Evolutionary conservation across 2,113 vertebrate genomes (phyloP).

Genomic region (Psephotus haematonotus): DNA sequence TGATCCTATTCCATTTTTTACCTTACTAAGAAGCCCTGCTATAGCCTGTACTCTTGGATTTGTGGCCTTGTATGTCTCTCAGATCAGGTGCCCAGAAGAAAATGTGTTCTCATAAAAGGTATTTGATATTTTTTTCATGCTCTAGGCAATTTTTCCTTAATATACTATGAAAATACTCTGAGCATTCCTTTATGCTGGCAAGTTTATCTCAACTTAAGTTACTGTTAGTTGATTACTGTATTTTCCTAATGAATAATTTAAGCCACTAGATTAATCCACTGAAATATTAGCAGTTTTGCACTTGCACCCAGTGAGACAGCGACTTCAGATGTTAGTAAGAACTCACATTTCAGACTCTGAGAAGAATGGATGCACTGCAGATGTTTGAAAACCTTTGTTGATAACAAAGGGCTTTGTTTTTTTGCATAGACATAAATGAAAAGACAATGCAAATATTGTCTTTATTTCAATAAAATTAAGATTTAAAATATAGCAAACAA

Average conservation of each 20-base stretch:
- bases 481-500: neutral
- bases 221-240: neutral
- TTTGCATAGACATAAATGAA: neutral
- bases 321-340: neutral
- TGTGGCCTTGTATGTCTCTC: neutral
- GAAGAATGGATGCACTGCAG: neutral
- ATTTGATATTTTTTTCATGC: neutral
- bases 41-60: neutral
- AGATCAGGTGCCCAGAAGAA: neutral
- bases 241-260: conserved; percentile 1
- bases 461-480: neutral
- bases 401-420: neutral
- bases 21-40: neutral
- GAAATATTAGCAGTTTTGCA: neutral
- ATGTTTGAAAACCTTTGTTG: neutral
- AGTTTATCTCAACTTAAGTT: neutral
- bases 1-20: neutral
- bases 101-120: neutral
- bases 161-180: neutral
- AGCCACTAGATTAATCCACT: neutral
- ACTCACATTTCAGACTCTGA: neutral
- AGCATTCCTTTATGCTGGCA: neutral
- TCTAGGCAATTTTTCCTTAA: neutral
- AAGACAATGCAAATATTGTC: neutral
- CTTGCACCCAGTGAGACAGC: neutral